A percentile compares a stretch with the other conserved stretches of the same genome.
phyloP scores from a whole-genome alignment of 2,797 vertebrate species.

The Heterohyrax brucei region DNA sequence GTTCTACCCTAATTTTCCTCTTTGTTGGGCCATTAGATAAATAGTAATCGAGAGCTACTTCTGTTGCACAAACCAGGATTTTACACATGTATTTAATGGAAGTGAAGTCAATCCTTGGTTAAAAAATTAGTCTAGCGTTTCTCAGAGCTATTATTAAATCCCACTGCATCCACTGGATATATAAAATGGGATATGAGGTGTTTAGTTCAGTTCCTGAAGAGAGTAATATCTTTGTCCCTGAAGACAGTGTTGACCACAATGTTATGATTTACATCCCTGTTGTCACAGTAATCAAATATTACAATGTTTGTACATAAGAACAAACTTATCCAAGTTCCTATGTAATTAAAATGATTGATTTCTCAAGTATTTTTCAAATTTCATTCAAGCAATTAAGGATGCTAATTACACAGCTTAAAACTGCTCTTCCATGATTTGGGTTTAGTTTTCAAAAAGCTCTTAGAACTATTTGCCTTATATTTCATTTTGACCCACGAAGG shows the following conservation, averaged over 20 bases:
- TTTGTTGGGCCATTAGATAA: conserved; percentile 45
- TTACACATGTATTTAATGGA: not conserved
- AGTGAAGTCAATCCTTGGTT: conserved; percentile 29
- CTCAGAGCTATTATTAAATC: conserved; percentile 41
- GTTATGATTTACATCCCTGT: conserved; percentile 20
- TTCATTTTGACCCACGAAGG: not conserved
- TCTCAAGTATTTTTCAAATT: conserved; percentile 58
- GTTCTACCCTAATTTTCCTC: conserved; percentile 63
- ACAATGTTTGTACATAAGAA: not conserved
- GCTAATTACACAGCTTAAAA: not conserved
- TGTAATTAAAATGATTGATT: conserved; percentile 45
- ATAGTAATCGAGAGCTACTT: conserved; percentile 46
- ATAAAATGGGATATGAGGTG: conserved; percentile 33
- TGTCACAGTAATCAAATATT: conserved; percentile 18
- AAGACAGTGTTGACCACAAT: conserved; percentile 2
- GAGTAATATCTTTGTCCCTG: not conserved
- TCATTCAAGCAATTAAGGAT: conserved; percentile 2
- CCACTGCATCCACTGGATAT: not conserved
- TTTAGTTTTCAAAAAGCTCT: conserved; percentile 33
- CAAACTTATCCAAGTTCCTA: not conserved
- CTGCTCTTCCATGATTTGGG: not conserved
- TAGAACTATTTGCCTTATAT: conserved; percentile 2
- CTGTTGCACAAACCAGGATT: not conserved
- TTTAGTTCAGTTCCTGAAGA: conserved; percentile 40
- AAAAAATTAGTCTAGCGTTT: not conserved